Evolutionary conservation across 1,140 invertebrate species (phyloP), one percentile per base, ranked within the genome.

Genomic region (Hylyphantes graminicola): DNA sequence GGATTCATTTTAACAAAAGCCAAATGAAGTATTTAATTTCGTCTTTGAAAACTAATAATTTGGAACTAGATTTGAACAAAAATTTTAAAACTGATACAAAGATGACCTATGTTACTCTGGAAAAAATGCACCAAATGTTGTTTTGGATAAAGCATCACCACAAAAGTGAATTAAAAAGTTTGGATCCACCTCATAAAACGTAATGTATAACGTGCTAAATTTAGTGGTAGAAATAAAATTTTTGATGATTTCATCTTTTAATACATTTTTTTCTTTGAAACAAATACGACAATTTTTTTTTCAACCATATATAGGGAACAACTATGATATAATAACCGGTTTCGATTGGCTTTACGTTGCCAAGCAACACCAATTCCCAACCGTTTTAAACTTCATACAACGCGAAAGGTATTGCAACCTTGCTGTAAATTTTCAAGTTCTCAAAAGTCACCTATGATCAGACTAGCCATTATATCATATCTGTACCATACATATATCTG

Each of bases 1-100:
- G 50, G 50, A 70, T 80, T 10, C 67, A 65, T 70, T 68, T 70
- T 11, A 50, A 80, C 51, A 80, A 59, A 70, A 70, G 65, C 59
- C 64, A 80, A 70, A 80, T 80, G 65, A 80, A 80, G 51, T 80
- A 80, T 59, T 70, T 80, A 19, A 57, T 80, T 48, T 57, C 54
- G 2, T 0, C 53, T 70, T 70, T 70, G 51, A 68, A 68, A 70
- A 80, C 15, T 12, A 12, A 13, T 17, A 35, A 70, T 67, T 17
- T 80, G 19, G 2, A 67, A 35, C 10, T 78, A 21, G 54, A 80
- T 70, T 13, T 80, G 7, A 70, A 70, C 51, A n/a, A 50, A 7
- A 65, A 70, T 57, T 80, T 57, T 57, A 13, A 7, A 48, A 7
- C 50, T 4, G 65, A 70, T 80, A n/a, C 70, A 12, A 7, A 21